Percentiles rank a stretch among this genome's conserved stretches.
Conservation (phyloP, 2,797 vertebrate genomes). For the Ataeniobius toweri region DNA sequence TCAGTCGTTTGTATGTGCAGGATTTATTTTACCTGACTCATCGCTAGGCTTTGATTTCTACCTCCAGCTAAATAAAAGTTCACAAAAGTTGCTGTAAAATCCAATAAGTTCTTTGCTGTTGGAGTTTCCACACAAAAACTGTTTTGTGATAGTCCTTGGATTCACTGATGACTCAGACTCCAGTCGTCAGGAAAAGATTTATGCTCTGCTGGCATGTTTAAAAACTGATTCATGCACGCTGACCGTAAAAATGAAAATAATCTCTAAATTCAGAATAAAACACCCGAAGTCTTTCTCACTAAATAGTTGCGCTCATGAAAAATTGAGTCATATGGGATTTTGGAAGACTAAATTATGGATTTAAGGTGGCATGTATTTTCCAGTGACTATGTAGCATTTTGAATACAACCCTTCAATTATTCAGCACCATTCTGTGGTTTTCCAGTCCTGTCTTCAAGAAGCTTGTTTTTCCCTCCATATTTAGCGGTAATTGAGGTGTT, state of each 20-base stretch:
- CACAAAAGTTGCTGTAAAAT: slow-evolving; percentile 3
- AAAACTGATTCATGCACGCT: slow-evolving; percentile 10
- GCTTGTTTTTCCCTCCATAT: slow-evolving; percentile 54
- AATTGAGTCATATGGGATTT: slow-evolving; percentile 45
- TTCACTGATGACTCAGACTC: slow-evolving; percentile 4
- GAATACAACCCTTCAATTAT: slow-evolving; percentile 70
- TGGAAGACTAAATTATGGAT: slow-evolving; percentile 45
- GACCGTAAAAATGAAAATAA: slow-evolving; percentile 3
- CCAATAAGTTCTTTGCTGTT: slow-evolving; percentile 3
- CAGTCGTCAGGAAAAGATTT: neutral
- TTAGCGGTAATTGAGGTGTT: slow-evolving; percentile 61
- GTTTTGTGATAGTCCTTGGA: neutral
- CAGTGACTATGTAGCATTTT: slow-evolving; percentile 56
- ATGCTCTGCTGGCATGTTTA: slow-evolving; percentile 10
- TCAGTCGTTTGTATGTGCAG: neutral
- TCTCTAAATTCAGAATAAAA: slow-evolving; percentile 15
- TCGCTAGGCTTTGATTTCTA: slow-evolving; percentile 24
- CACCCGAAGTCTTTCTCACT: slow-evolving; percentile 13
- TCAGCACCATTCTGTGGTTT: slow-evolving; percentile 48
- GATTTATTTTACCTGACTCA: slow-evolving; percentile 35
- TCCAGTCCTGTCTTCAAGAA: slow-evolving; percentile 50
- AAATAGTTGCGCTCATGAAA: slow-evolving; percentile 35
- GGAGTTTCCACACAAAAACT: neutral
- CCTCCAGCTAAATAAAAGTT: slow-evolving; percentile 8
- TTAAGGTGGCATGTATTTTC: slow-evolving; percentile 66